These are phyloP conservation scores for Trimorus sp. DNA, from an alignment of 2,888 invertebrate species.

Conservation along the genomic window DNA sequence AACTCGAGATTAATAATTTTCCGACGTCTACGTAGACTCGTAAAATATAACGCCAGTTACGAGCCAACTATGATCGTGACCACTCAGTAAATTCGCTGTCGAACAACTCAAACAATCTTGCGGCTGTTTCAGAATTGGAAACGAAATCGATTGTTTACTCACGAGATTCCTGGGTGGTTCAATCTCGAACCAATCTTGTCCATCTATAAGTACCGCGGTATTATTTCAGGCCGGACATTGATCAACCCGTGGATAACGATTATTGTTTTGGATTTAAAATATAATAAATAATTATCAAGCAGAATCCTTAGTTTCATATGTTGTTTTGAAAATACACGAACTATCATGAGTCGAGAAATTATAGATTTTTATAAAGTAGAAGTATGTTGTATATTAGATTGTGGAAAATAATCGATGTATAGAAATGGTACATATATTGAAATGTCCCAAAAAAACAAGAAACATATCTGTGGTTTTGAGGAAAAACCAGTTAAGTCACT, in stretches of 20 bases:
- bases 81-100: slow-evolving; percentile 23
- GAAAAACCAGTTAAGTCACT: no score
- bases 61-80: slow-evolving; percentile 8
- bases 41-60: slow-evolving; percentile 14
- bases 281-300: neutral
- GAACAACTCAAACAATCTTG: slow-evolving; percentile 35
- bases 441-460: no score
- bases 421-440: no score
- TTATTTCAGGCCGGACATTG: slow-evolving; percentile 1
- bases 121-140: slow-evolving; percentile 28
- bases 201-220: slow-evolving; percentile 4
- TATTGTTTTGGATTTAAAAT: slow-evolving; percentile 27
- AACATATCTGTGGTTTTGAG: no score
- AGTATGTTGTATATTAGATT: no score
- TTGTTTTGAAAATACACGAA: no score
- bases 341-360: no score
- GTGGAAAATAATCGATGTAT: no score
- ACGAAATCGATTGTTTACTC: slow-evolving; percentile 41
- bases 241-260: neutral
- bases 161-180: slow-evolving; percentile 34
- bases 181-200: slow-evolving; percentile 33
- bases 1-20: slow-evolving; percentile 18
- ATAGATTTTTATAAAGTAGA: no score
- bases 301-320: neutral
- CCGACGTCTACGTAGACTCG: slow-evolving; percentile 8